Conservation (phyloP, 1,140 invertebrate species). For the Drusus annulatus region DNA sequence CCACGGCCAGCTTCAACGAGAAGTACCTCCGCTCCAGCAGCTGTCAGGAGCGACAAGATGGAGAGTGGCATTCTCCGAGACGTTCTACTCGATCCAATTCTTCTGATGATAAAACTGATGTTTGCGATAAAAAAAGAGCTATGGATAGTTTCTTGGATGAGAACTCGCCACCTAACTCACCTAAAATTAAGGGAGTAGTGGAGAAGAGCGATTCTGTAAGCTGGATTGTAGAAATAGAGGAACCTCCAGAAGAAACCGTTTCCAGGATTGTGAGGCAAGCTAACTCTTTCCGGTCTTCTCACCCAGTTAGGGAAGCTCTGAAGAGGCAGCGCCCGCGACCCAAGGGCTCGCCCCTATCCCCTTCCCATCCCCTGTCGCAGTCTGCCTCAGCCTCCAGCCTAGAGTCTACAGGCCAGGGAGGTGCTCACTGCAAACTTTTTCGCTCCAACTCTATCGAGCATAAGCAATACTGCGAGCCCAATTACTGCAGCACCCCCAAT, state of each 20-base stretch:
- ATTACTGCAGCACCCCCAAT: slow-evolving; percentile 46
- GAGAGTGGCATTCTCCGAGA: slow-evolving; percentile 45
- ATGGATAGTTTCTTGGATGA: slow-evolving; percentile 50
- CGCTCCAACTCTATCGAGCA: slow-evolving; percentile 53
- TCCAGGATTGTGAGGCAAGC: slow-evolving; percentile 73
- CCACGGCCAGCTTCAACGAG: slow-evolving; percentile 56
- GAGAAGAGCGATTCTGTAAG: slow-evolving; percentile 88
- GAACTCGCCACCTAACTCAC: slow-evolving; percentile 73
- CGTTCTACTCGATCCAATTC: slow-evolving; percentile 42
- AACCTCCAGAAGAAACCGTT: slow-evolving; percentile 77
- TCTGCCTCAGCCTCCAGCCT: slow-evolving; percentile 72
- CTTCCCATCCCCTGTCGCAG: slow-evolving; percentile 69
- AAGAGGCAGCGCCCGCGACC: slow-evolving; percentile 47
- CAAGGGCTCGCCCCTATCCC: slow-evolving; percentile 63
- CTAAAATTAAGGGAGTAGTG: slow-evolving; percentile 83
- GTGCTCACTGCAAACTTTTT: slow-evolving; percentile 50
- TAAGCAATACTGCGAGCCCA: slow-evolving; percentile 35
- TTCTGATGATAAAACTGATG: slow-evolving; percentile 40
- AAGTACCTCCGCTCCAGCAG: slow-evolving; percentile 50
- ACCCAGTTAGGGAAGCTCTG: slow-evolving; percentile 62
- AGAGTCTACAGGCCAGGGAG: slow-evolving; percentile 43
- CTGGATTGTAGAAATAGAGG: slow-evolving; percentile 85
- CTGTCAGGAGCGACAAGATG: slow-evolving; percentile 40
- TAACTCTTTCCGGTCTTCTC: slow-evolving; percentile 68
- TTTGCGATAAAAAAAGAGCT: slow-evolving; percentile 40